Conservation (phyloP, 2,888 invertebrate species). For the Metalampra italica region DNA sequence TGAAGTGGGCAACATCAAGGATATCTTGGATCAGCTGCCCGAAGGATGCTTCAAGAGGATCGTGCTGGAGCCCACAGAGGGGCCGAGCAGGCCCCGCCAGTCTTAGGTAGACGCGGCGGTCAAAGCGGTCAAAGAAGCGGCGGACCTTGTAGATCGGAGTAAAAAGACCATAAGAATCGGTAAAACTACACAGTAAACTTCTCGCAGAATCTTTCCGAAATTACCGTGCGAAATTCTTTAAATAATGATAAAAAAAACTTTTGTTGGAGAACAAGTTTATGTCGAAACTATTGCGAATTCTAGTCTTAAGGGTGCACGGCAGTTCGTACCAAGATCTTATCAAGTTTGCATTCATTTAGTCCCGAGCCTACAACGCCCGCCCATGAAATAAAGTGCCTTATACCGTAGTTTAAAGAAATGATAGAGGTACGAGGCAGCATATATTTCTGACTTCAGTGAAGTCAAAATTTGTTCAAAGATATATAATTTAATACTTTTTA, state of each 20-base stretch:
- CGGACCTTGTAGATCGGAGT: not conserved
- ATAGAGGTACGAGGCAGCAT: not conserved
- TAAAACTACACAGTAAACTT: not conserved
- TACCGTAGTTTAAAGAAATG: not conserved
- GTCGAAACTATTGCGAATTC: not conserved
- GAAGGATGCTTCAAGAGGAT: conserved; percentile 87
- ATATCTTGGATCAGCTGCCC: conserved; percentile 89
- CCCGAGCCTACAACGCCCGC: not conserved
- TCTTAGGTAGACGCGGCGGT: conserved; percentile 38
- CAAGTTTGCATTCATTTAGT: not conserved
- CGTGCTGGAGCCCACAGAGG: conserved; percentile 83
- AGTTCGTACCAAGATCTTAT: no score
- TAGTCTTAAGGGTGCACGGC: no score
- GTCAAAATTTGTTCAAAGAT: not conserved
- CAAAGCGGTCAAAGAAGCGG: not conserved
- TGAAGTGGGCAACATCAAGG: conserved; percentile 90
- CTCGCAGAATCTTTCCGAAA: not conserved
- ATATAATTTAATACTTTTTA: not conserved
- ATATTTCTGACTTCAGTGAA: not conserved
- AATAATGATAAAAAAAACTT: not conserved
- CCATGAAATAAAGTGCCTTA: not conserved
- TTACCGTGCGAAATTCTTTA: not conserved
- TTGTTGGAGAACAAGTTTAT: not conserved
- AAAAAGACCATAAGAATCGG: not conserved
- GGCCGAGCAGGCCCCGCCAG: conserved; percentile 46